These are phyloP conservation scores for Syngnathus floridae DNA, from an alignment of 2,113 vertebrate species.

Conservation along the genomic window DNA sequence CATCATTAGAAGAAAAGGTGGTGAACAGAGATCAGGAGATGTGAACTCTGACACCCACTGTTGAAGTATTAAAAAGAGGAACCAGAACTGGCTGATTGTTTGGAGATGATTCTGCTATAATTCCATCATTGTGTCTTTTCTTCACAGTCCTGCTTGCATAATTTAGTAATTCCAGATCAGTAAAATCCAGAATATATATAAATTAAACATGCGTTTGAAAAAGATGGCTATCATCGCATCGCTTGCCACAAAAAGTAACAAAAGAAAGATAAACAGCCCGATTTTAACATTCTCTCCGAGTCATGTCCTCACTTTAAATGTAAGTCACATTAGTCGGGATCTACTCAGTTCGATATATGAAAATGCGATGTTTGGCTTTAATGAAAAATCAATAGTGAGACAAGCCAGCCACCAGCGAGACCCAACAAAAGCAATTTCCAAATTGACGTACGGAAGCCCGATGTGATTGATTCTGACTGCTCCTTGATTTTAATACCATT, in stretches of 20 bases:
- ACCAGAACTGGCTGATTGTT: slow-evolving; percentile 45
- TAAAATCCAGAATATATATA: not conserved
- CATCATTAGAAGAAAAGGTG: slow-evolving; percentile 53
- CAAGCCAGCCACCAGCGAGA: slow-evolving; percentile 64
- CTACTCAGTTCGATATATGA: slow-evolving; percentile 67
- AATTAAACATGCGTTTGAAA: not conserved
- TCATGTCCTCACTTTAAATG: slow-evolving; percentile 58
- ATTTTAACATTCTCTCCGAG: slow-evolving; percentile 33
- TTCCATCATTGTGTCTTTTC: not conserved
- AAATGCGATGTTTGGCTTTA: slow-evolving; percentile 69
- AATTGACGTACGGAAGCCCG: slow-evolving; percentile 65
- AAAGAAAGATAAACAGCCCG: slow-evolving; percentile 6
- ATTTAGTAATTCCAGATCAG: not conserved
- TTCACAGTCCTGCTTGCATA: not conserved
- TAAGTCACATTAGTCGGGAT: slow-evolving; percentile 56
- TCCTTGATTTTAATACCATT: slow-evolving; percentile 68
- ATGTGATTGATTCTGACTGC: slow-evolving; percentile 71
- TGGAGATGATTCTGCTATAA: slow-evolving; percentile 38
- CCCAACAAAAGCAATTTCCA: slow-evolving; percentile 70
- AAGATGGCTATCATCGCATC: slow-evolving; percentile 1
- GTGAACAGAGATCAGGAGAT: slow-evolving; percentile 32
- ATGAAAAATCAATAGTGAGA: slow-evolving; percentile 73
- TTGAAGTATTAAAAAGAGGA: slow-evolving; percentile 27
- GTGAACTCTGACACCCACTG: slow-evolving; percentile 40
- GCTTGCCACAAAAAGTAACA: slow-evolving; percentile 11